phyloP scores from a whole-genome alignment of 2,113 vertebrate species.

The Calonectris borealis region DNA sequence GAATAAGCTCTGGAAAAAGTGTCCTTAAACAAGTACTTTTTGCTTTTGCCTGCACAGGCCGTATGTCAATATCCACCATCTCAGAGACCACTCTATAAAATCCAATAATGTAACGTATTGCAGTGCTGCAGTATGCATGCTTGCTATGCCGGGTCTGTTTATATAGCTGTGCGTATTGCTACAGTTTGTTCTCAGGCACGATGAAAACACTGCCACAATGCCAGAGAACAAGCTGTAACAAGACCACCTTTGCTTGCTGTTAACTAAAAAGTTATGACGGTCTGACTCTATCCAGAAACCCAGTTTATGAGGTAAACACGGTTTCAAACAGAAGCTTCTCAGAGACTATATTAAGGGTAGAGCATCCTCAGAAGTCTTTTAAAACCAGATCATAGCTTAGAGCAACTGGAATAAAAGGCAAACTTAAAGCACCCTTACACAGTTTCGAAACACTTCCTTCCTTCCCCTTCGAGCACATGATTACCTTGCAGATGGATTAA shows the following conservation, averaged over 20 bases:
- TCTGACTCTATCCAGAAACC: background rate
- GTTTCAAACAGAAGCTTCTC: background rate
- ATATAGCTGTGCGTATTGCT: accelerated
- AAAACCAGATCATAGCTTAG: background rate
- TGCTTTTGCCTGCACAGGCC: background rate
- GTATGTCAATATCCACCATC: background rate
- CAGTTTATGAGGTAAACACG: background rate
- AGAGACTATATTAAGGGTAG: background rate
- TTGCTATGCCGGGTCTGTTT: background rate
- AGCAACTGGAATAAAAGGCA: background rate
- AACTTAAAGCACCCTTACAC: background rate
- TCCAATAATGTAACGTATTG: accelerated
- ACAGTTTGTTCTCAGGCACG: background rate
- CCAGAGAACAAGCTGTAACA: background rate
- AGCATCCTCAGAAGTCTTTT: background rate
- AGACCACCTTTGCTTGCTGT: background rate
- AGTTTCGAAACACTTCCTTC: background rate
- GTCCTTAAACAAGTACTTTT: background rate
- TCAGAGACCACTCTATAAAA: background rate
- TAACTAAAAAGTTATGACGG: background rate
- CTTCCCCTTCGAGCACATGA: background rate
- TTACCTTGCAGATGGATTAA: background rate
- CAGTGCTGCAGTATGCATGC: background rate
- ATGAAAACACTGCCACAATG: background rate
- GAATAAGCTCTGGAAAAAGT: background rate